A percentile compares a stretch with the other conserved stretches of the same genome.
Evolutionary conservation across 2,888 invertebrate species (phyloP).

Genomic region (Arenicola marina): DNA sequence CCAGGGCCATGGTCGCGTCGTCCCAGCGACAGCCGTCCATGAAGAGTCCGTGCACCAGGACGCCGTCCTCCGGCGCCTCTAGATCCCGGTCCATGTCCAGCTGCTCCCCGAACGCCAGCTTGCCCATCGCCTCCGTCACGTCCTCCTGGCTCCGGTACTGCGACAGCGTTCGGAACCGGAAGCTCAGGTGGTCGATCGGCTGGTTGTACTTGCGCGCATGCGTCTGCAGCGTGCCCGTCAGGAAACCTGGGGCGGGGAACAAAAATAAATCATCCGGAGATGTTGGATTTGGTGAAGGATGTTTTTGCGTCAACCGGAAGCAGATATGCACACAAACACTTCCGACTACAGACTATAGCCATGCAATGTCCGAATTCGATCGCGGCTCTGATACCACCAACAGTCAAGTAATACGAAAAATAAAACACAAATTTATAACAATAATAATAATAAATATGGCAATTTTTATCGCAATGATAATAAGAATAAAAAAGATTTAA

Average conservation of each 20-base stretch:
- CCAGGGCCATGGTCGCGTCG: slow-evolving; percentile 45
- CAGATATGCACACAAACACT: too few relatives aligned
- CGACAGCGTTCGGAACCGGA: slow-evolving; percentile 70
- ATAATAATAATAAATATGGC: too few relatives aligned
- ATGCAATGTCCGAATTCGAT: too few relatives aligned
- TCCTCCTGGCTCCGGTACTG: slow-evolving; percentile 56
- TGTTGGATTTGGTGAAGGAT: neutral
- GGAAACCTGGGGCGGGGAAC: slow-evolving; percentile 56
- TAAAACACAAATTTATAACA: too few relatives aligned
- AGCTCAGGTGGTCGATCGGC: slow-evolving; percentile 62
- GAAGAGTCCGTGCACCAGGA: slow-evolving; percentile 61
- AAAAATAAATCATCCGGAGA: neutral
- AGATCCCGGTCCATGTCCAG: slow-evolving; percentile 52
- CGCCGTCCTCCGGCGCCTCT: slow-evolving; percentile 53
- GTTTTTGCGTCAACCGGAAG: too few relatives aligned
- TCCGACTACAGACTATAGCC: too few relatives aligned
- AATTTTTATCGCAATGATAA: too few relatives aligned
- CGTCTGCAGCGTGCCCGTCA: slow-evolving; percentile 62
- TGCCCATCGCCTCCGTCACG: slow-evolving; percentile 39
- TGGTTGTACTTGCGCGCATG: slow-evolving; percentile 60
- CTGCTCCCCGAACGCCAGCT: slow-evolving; percentile 57
- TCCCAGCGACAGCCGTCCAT: slow-evolving; percentile 62
- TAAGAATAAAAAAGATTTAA: too few relatives aligned
- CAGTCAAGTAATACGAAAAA: too few relatives aligned
- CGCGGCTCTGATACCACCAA: too few relatives aligned